These are phyloP conservation scores for Chinchilla lanigera DNA, from an alignment of 2,113 vertebrate species.

Conservation along the genomic window DNA sequence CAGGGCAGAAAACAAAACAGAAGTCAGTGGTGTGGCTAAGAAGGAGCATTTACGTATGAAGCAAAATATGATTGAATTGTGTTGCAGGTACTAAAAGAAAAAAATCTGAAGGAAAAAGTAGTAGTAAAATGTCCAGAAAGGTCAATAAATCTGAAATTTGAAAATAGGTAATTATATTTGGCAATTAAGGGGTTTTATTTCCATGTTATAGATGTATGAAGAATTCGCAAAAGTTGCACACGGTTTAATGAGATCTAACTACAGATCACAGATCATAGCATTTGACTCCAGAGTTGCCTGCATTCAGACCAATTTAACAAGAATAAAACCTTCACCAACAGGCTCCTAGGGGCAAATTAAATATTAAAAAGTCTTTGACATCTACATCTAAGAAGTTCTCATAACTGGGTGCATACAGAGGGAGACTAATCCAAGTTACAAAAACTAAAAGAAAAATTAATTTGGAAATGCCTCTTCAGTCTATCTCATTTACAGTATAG, in stretches of 20 bases:
- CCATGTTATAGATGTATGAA: neutral
- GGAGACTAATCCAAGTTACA: slow-evolving; percentile 41
- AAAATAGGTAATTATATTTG: neutral
- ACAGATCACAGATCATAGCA: neutral
- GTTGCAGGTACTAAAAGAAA: neutral
- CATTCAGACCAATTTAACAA: slow-evolving; percentile 42
- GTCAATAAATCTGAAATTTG: neutral
- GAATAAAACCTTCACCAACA: neutral
- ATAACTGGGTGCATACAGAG: slow-evolving; percentile 48
- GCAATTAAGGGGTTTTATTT: neutral
- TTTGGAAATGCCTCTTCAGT: slow-evolving; percentile 7
- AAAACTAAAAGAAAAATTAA: slow-evolving; percentile 26
- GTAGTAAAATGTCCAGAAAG: neutral
- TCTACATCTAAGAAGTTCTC: slow-evolving; percentile 47
- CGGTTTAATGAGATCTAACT: slow-evolving; percentile 43
- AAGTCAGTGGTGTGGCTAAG: neutral
- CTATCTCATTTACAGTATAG: slow-evolving; percentile 51
- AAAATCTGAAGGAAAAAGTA: neutral
- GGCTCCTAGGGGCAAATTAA: slow-evolving; percentile 39
- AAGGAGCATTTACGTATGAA: neutral
- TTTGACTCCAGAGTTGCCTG: neutral
- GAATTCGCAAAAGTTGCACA: neutral
- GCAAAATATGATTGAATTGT: neutral
- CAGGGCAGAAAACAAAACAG: neutral
- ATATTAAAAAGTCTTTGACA: slow-evolving; percentile 58